These are phyloP conservation scores for Pangasianodon hypophthalmus DNA, from an alignment of 2,113 vertebrate genomes.

Conservation along the genomic window DNA sequence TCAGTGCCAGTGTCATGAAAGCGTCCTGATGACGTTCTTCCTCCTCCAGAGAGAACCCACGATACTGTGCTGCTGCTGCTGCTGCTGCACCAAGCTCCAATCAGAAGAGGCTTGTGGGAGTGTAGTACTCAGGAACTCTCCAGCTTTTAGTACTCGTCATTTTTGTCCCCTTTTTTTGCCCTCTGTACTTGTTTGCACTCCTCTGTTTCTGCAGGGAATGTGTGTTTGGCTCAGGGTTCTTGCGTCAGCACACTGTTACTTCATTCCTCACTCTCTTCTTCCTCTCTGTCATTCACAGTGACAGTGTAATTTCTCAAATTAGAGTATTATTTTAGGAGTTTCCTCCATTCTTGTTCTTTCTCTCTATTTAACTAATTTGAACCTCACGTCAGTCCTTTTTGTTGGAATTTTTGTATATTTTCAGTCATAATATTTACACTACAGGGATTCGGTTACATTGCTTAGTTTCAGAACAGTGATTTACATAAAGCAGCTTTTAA, in stretches of 20 bases:
- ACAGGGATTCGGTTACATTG: background rate
- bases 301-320: background rate
- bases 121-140: background rate
- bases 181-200: background rate
- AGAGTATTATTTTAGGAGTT: background rate
- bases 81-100: constrained; percentile 19
- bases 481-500: constrained; percentile 6
- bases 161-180: background rate
- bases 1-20: constrained; percentile 62
- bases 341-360: background rate
- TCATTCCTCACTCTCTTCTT: background rate
- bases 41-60: constrained; percentile 4
- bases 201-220: background rate
- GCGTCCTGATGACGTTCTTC: constrained; percentile 30
- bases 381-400: background rate
- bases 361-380: constrained; percentile 21
- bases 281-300: background rate
- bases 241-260: background rate
- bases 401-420: background rate
- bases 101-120: background rate
- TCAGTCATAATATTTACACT: background rate
- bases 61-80: background rate
- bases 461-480: constrained; percentile 5
- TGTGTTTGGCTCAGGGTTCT: background rate
- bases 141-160: background rate